Conservation (phyloP, 2,113 vertebrate species). For the Cebidichthys violaceus region DNA sequence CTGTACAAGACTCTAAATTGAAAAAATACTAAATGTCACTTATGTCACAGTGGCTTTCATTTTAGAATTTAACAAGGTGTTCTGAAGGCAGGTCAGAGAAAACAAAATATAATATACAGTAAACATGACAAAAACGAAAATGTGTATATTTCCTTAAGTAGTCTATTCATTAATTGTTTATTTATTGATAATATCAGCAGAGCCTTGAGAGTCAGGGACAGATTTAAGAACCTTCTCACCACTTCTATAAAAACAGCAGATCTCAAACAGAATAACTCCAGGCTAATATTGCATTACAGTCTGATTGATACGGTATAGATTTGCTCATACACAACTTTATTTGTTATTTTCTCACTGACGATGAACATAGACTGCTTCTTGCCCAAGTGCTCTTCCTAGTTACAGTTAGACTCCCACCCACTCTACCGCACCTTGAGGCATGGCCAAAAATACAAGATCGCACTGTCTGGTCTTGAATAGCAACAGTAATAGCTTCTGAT, state of each 20-base stretch:
- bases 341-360: constrained; percentile 14
- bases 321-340: neutral
- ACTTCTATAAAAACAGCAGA: neutral
- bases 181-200: neutral
- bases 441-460: constrained; percentile 22
- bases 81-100: neutral
- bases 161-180: neutral
- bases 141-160: neutral
- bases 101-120: neutral
- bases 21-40: neutral
- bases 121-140: neutral
- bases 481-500: constrained; percentile 29
- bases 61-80: neutral
- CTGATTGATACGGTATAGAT: neutral
- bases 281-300: neutral
- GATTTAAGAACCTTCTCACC: neutral
- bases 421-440: constrained; percentile 2
- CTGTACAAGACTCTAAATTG: neutral
- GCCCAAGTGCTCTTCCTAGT: neutral
- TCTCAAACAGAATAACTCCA: neutral
- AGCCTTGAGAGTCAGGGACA: neutral
- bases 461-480: constrained; percentile 22
- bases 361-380: neutral
- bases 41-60: neutral
- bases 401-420: constrained; percentile 10